These are phyloP conservation scores for Trachops cirrhosus DNA, from an alignment of 2,797 vertebrate species.

Conservation along the genomic window DNA sequence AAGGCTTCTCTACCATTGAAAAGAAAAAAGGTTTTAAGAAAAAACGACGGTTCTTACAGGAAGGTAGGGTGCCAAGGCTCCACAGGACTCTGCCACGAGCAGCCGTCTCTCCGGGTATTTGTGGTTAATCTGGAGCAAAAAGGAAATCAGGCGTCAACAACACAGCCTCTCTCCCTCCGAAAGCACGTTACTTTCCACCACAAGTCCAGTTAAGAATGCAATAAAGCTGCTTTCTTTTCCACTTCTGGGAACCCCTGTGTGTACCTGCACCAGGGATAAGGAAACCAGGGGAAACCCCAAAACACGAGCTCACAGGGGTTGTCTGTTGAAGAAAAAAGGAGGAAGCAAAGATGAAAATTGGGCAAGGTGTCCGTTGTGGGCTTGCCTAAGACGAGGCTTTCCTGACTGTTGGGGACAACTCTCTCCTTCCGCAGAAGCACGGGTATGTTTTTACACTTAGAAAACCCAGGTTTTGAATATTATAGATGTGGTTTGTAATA, in stretches of 20 bases:
- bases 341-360: slow-evolving; percentile 30
- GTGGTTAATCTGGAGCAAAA: slow-evolving; percentile 93
- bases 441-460: background rate
- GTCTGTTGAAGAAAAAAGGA: slow-evolving; percentile 43
- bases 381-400: background rate
- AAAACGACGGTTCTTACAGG: slow-evolving; percentile 89
- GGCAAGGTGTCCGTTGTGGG: background rate
- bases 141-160: slow-evolving; percentile 33
- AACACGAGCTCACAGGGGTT: background rate
- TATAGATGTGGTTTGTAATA: background rate
- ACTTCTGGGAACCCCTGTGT: slow-evolving; percentile 31
- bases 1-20: background rate
- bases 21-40: background rate
- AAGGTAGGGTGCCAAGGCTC: slow-evolving; percentile 96
- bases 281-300: background rate
- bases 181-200: slow-evolving; percentile 32
- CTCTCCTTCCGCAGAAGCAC: background rate
- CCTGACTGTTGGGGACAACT: background rate
- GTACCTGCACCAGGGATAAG: slow-evolving; percentile 35
- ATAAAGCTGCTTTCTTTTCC: slow-evolving; percentile 31
- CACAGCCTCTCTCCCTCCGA: slow-evolving; percentile 2
- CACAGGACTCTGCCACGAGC: slow-evolving; percentile 97
- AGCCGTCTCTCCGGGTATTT: slow-evolving; percentile 98
- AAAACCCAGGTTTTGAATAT: slow-evolving; percentile 23
- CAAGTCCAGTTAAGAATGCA: slow-evolving; percentile 20